Evolutionary conservation across 2,113 vertebrate species (phyloP), one percentile per base, ranked within the genome.

Genomic region (Gymnobelideus leadbeateri): DNA sequence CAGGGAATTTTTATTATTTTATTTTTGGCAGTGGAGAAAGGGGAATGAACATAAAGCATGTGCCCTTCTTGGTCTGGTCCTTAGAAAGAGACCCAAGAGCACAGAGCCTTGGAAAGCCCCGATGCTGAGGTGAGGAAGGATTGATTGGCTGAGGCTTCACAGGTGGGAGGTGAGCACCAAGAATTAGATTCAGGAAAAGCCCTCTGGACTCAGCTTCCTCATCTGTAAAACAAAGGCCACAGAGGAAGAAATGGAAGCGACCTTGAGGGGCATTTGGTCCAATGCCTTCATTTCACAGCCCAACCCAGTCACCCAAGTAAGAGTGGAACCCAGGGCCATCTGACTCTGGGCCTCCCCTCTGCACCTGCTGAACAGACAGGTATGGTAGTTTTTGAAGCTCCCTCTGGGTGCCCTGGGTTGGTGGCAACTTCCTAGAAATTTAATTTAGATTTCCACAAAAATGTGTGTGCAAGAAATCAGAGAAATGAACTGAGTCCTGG

Each of bases 231-330:
- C 8, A 31, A 37, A 37, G 31, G 37, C 28, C 4, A 4, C 0
- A 1, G n/a, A n/a, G 19, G 16, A 4, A 2, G 6, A 21, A 8
- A 43, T 0, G n/a, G n/a, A 84, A 43, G 68, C 0, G 19, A 23
- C n/a, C 68, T 43, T 8, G 68, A 84, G 2, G 37, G 19, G 0
- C 68, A 8, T n/a, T 16, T 8, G 23, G 7, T 21, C n/a, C 16
- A 0, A 43, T 6, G 14, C 68, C n/a, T 8, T 21, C 68, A 68
- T 21, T 7, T 84, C 68, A 84, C n/a, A 43, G 61, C 14, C 26
- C 0, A 1, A 28, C 8, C 14, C 51, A 24, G 46, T 51, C 7
- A 0, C 5, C 26, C 21, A 37, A 1, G 52, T 26, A 28, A 57
- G 68, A 43, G 21, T 6, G 21, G 37, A 84, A 84, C 3, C 16